Conservation (phyloP, 1,140 invertebrate species). For the Drosophila yakuba region DNA sequence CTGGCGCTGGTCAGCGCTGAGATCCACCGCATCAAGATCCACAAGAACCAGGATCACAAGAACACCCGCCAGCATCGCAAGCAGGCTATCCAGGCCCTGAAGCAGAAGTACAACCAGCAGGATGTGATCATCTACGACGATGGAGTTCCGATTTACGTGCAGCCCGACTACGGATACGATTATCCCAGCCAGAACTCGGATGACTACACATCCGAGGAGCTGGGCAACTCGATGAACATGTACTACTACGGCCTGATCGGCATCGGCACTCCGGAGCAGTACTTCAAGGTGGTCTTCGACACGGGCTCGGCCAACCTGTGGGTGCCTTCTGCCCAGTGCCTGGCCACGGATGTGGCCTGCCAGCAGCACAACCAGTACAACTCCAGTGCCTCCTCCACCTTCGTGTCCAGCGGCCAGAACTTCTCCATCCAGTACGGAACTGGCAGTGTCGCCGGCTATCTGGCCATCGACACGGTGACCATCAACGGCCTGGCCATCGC, state of each 20-base stretch:
- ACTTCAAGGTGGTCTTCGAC: constrained; percentile 78
- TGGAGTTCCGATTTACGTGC: constrained; percentile 13
- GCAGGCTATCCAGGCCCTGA: constrained; percentile 35
- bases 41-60: constrained; percentile 43
- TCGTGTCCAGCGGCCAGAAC: constrained; percentile 51
- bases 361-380: constrained; percentile 71
- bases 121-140: constrained; percentile 29
- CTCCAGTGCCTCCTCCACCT: constrained; percentile 64
- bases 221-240: constrained; percentile 68
- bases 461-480: constrained; percentile 68
- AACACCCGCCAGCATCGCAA: constrained; percentile 33
- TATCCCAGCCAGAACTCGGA: constrained; percentile 29
- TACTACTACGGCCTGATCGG: constrained; percentile 90
- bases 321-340: constrained; percentile 67
- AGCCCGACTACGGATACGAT: constrained; percentile 30
- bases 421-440: constrained; percentile 75
- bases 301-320: constrained; percentile 74
- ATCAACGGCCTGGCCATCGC: constrained; percentile 88
- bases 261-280: constrained; percentile 96
- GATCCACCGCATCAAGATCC: constrained; percentile 59
- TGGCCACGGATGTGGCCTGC: constrained; percentile 60
- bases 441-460: constrained; percentile 58
- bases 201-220: constrained; percentile 46
- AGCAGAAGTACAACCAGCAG: constrained; percentile 55
- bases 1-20: constrained; percentile 56